phyloP scores from a whole-genome alignment of 2,888 invertebrate species.

The Aquatica leii region DNA sequence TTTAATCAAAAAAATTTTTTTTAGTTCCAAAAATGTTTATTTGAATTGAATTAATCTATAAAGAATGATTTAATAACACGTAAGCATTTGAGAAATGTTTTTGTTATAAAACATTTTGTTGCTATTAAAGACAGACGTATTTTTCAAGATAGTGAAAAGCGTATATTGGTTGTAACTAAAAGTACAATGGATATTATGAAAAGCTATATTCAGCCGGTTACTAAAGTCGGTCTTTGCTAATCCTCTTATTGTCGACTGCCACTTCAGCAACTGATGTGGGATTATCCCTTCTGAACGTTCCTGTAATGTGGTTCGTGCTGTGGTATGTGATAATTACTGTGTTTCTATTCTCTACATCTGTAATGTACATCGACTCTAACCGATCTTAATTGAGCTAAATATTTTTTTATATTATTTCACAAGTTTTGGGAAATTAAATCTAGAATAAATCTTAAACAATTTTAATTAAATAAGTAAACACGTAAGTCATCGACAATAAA shows the following conservation, averaged over 20 bases:
- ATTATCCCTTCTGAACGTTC: constrained; percentile 24
- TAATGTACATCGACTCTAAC: constrained; percentile 13
- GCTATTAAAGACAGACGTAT: too few species aligned
- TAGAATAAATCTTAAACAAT: neutral
- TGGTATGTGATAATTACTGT: constrained; percentile 28
- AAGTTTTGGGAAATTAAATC: constrained; percentile 10
- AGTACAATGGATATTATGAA: neutral
- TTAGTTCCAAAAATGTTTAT: too few species aligned
- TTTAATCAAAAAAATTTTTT: too few species aligned
- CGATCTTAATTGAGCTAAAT: constrained; percentile 22
- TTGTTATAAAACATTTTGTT: too few species aligned
- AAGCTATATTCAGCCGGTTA: constrained; percentile 11
- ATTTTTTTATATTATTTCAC: constrained; percentile 20
- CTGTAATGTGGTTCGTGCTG: constrained; percentile 20
- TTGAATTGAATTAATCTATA: too few species aligned
- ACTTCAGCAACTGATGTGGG: constrained; percentile 28
- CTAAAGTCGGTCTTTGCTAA: constrained; percentile 23
- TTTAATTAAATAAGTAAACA: neutral
- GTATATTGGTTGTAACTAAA: too few species aligned
- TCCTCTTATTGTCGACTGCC: constrained; percentile 26
- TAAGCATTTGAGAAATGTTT: too few species aligned
- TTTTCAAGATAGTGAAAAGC: too few species aligned
- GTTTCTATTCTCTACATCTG: constrained; percentile 23
- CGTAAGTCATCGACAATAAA: neutral
- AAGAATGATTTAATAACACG: too few species aligned